These are phyloP conservation scores for Drosophila robusta DNA, from an alignment of 2,888 invertebrate genomes.

Conservation along the genomic window DNA sequence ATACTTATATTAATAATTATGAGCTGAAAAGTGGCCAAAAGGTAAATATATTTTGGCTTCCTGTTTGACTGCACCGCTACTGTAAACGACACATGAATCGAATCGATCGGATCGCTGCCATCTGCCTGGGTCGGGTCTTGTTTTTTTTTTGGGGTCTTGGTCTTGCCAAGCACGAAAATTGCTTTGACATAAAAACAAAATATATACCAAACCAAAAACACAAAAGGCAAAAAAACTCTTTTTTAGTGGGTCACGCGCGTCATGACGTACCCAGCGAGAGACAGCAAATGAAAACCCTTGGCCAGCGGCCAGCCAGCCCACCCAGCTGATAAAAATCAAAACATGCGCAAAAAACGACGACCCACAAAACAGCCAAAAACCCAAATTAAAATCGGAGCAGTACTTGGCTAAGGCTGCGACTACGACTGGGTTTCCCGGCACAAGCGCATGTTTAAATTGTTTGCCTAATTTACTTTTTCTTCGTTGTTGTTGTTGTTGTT, in stretches of 20 bases:
- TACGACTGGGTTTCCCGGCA: conserved; percentile 69
- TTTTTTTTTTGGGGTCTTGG: neutral
- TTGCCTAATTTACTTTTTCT: conserved; percentile 73
- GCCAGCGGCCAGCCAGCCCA: conserved; percentile 70
- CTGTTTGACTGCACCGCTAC: conserved; percentile 55
- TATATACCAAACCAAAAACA: conserved; percentile 15
- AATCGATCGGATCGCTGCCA: conserved; percentile 42
- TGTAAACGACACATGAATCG: conserved; percentile 37
- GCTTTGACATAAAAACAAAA: conserved; percentile 76
- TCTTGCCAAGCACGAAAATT: conserved; percentile 75
- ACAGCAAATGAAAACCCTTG: conserved; percentile 54
- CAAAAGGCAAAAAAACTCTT: conserved; percentile 6
- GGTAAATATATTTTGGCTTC: conserved; percentile 69
- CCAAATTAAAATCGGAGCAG: conserved; percentile 80
- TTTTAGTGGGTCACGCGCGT: conserved; percentile 81
- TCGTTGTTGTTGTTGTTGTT: neutral
- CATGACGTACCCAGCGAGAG: conserved; percentile 55
- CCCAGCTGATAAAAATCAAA: conserved; percentile 81
- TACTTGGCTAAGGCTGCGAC: conserved; percentile 42
- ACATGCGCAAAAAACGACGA: conserved; percentile 74
- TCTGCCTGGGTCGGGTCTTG: conserved; percentile 16
- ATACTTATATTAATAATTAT: conserved; percentile 70
- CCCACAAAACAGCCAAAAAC: conserved; percentile 53
- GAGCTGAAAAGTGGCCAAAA: conserved; percentile 77
- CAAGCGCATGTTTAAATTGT: conserved; percentile 75